These are phyloP conservation scores for Dufourea novaeangliae DNA, from an alignment of 1,140 invertebrate genomes.

Conservation along the genomic window DNA sequence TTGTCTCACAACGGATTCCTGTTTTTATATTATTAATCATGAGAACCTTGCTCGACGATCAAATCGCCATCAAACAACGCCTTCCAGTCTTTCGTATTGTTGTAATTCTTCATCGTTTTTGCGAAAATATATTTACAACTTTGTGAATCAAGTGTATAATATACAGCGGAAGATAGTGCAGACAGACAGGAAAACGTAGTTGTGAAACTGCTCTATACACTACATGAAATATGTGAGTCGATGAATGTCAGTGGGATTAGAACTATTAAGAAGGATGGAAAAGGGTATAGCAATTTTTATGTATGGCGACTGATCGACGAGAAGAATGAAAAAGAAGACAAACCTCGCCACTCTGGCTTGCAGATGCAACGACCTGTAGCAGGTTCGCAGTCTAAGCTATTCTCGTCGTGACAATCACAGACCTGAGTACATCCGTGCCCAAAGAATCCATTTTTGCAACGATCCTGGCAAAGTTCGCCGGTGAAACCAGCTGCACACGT, in stretches of 20 bases:
- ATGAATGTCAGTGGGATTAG: not conserved
- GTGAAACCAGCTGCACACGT: slow-evolving; percentile 93
- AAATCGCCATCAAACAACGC: slow-evolving; percentile 8
- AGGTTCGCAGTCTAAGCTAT: slow-evolving; percentile 89
- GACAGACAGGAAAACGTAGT: not conserved
- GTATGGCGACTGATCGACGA: slow-evolving; percentile 38
- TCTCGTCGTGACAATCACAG: slow-evolving; percentile 88
- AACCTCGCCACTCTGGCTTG: slow-evolving; percentile 90
- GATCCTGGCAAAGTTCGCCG: slow-evolving; percentile 89
- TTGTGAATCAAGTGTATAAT: not conserved
- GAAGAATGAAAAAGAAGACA: slow-evolving; percentile 55
- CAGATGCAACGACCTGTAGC: slow-evolving; percentile 92
- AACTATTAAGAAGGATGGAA: not conserved
- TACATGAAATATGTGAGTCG: not conserved
- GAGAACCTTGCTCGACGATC: not conserved
- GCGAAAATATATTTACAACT: not conserved
- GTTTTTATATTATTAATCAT: slow-evolving; percentile 36
- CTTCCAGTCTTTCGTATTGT: no score
- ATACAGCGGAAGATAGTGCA: no score
- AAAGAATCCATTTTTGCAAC: slow-evolving; percentile 86
- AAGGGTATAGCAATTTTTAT: not conserved
- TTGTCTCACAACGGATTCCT: slow-evolving; percentile 88
- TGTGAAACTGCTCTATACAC: not conserved
- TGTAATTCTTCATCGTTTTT: not conserved
- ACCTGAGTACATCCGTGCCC: slow-evolving; percentile 87